phyloP scores from a whole-genome alignment of 2,888 invertebrate genomes.

The Drosophila cracens region DNA sequence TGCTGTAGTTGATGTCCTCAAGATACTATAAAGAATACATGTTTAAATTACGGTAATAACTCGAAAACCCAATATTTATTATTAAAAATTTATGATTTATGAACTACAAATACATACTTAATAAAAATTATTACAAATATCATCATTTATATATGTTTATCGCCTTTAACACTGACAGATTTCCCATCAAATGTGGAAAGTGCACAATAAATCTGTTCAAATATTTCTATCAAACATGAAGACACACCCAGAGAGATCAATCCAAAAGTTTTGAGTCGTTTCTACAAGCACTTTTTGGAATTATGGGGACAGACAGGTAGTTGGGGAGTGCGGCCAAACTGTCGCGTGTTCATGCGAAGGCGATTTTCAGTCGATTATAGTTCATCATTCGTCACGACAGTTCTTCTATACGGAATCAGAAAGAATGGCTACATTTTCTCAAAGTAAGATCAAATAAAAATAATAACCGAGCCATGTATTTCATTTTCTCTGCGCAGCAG shows the following conservation, averaged over 20 bases:
- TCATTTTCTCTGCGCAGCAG: background rate
- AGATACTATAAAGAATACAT: slow-evolving; percentile 41
- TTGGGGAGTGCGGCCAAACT: background rate
- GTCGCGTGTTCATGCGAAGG: background rate
- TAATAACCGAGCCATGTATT: background rate
- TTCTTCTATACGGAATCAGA: background rate
- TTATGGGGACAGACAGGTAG: background rate
- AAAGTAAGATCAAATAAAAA: background rate
- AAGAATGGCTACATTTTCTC: background rate
- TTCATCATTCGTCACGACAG: background rate
- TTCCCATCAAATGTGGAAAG: background rate
- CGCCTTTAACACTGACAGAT: background rate
- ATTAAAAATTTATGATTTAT: slow-evolving; percentile 67
- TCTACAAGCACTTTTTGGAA: background rate
- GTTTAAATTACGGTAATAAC: slow-evolving; percentile 54
- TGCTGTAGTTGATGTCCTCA: slow-evolving; percentile 60
- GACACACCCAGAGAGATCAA: background rate
- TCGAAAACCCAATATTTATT: slow-evolving; percentile 54
- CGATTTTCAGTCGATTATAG: background rate
- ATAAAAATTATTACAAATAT: slow-evolving; percentile 62
- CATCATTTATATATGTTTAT: background rate
- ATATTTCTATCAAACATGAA: background rate
- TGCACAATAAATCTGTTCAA: background rate
- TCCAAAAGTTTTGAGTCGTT: background rate
- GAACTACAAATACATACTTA: slow-evolving; percentile 56